Conservation (phyloP, 2,888 invertebrate species). For the Schizotus pectinicornis region DNA sequence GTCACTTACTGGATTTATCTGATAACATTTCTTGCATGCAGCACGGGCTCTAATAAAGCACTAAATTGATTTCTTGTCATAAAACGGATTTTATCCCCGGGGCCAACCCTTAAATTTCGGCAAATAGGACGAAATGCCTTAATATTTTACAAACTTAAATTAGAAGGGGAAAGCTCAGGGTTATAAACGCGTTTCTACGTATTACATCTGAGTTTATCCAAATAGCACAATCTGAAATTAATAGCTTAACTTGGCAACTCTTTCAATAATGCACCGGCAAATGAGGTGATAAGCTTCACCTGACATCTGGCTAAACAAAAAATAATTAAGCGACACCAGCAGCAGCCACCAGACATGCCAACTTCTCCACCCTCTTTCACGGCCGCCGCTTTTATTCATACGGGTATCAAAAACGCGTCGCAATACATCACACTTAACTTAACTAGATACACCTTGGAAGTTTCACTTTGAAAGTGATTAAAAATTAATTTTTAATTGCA, state of each 20-base stretch:
- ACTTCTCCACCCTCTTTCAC: too few relatives aligned
- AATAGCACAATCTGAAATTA: slow-evolving; percentile 9
- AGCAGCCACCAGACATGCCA: too few relatives aligned
- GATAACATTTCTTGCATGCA: slow-evolving; percentile 20
- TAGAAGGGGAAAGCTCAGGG: background rate
- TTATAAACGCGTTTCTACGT: background rate
- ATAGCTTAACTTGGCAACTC: slow-evolving; percentile 15
- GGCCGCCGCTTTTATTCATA: too few relatives aligned
- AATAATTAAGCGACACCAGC: too few relatives aligned
- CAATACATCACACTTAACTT: too few relatives aligned
- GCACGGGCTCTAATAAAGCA: slow-evolving; percentile 9
- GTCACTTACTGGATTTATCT: slow-evolving; percentile 17
- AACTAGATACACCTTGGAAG: too few relatives aligned
- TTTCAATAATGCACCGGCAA: slow-evolving; percentile 12
- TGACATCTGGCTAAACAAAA: too few relatives aligned
- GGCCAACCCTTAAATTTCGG: slow-evolving; percentile 4
- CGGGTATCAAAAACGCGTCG: too few relatives aligned
- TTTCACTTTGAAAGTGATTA: too few relatives aligned
- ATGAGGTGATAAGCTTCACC: background rate
- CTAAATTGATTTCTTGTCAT: slow-evolving; percentile 17
- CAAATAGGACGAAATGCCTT: slow-evolving; percentile 4
- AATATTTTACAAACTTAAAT: slow-evolving; percentile 7
- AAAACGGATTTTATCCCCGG: slow-evolving; percentile 8
- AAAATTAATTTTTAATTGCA: too few relatives aligned
- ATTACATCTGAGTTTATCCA: slow-evolving; percentile 2